Conservation (phyloP, 2,888 invertebrate species). For the Caenorhabditis sinica region DNA sequence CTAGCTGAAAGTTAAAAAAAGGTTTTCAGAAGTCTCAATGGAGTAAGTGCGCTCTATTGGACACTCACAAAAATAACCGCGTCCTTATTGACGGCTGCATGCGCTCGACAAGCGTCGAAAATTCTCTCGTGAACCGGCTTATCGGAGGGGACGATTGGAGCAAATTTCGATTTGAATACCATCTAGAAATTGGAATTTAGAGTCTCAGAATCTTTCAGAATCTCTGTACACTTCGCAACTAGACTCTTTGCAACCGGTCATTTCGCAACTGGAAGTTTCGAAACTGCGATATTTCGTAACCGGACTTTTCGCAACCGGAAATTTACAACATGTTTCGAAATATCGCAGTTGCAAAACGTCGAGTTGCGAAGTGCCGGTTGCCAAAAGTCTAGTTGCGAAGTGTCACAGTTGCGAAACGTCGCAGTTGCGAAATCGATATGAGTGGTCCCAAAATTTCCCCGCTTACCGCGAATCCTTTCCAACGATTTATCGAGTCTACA, state of each 20-base stretch:
- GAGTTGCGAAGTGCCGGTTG: too few species aligned
- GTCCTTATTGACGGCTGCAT: constrained; percentile 50
- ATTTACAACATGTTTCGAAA: too few species aligned
- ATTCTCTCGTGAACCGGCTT: constrained; percentile 58
- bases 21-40: not conserved
- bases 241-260: too few species aligned
- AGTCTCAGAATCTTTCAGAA: not conserved
- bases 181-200: constrained; percentile 34
- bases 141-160: constrained; percentile 34
- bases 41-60: not conserved
- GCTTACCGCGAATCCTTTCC: constrained; percentile 1
- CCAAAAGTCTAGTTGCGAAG: too few species aligned
- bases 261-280: too few species aligned
- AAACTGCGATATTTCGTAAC: too few species aligned
- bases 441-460: too few species aligned
- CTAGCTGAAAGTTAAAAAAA: constrained; percentile 42
- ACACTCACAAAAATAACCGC: constrained; percentile 63
- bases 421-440: too few species aligned
- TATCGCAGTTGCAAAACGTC: too few species aligned
- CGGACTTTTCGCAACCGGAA: too few species aligned
- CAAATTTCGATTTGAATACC: constrained; percentile 63
- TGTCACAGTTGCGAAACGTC: too few species aligned
- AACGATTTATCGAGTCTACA: not conserved
- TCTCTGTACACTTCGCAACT: too few species aligned
- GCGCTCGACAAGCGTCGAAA: constrained; percentile 33